Conservation (phyloP, 92 coral and sea anemone genomes). For the Siderastrea siderea region DNA sequence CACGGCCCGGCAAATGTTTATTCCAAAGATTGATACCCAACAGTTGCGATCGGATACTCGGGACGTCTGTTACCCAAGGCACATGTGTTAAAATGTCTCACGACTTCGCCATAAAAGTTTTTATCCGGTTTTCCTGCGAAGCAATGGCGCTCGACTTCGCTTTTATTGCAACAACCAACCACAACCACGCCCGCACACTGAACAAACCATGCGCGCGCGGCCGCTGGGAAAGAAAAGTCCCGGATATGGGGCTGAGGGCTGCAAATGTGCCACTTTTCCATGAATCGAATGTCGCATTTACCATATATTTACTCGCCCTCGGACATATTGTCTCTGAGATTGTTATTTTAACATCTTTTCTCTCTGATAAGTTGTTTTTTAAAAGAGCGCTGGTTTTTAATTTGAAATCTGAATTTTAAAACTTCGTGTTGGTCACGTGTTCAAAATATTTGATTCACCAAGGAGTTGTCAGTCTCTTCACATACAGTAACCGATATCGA, state of each 20-base stretch:
- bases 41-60: conserved; percentile 12
- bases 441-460: conserved; percentile 35
- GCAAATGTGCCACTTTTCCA: background rate
- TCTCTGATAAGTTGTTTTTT: background rate
- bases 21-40: conserved; percentile 5
- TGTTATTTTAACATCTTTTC: background rate
- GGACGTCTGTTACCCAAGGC: conserved; percentile 28
- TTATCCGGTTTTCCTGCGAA: conserved; percentile 47
- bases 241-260: conserved; percentile 65
- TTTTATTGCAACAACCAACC: conserved; percentile 78
- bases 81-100: conserved; percentile 47
- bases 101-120: conserved; percentile 85
- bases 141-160: conserved; percentile 72
- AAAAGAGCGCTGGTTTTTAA: conserved; percentile 1
- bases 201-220: conserved; percentile 85
- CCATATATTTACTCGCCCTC: background rate
- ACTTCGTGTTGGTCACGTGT: conserved; percentile 13
- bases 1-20: conserved; percentile 8
- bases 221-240: conserved; percentile 84
- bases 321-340: background rate
- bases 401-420: conserved; percentile 8
- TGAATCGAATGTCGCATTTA: background rate
- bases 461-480: background rate
- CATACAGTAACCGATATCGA: conserved; percentile 1
- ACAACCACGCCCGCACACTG: conserved; percentile 99